Conservation (phyloP, 2,113 vertebrate genomes). For the Platysteira castanea region DNA sequence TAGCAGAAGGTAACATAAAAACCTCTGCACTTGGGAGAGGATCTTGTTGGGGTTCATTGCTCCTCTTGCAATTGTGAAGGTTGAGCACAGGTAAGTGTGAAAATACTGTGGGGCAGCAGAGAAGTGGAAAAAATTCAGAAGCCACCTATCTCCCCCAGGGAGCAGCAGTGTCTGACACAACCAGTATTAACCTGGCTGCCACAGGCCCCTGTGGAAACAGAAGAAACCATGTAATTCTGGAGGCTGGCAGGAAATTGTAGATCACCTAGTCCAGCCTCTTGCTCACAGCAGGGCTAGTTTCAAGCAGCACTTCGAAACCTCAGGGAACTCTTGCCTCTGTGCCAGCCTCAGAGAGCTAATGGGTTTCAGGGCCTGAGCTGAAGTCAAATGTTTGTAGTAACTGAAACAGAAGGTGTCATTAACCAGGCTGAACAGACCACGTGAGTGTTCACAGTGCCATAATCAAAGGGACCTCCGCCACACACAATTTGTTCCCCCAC, state of each 20-base stretch:
- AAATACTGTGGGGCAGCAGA: background rate
- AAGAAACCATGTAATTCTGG: background rate
- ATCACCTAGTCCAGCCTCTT: background rate
- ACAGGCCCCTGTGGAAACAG: background rate
- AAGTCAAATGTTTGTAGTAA: background rate
- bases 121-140: background rate
- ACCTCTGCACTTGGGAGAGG: background rate
- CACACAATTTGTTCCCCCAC: background rate
- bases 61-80: background rate
- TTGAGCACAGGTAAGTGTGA: background rate
- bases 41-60: background rate
- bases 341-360: background rate
- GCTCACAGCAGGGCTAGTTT: background rate
- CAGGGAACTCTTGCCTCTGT: background rate
- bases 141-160: accelerated
- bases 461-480: background rate
- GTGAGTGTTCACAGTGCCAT: background rate
- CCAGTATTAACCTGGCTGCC: background rate
- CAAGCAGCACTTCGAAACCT: background rate
- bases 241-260: background rate
- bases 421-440: background rate
- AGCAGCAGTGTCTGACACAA: background rate
- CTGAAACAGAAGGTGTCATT: background rate
- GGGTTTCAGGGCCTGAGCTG: background rate
- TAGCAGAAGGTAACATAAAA: background rate